phyloP scores from a whole-genome alignment of 2,888 invertebrate species.

The Uropetala carovei region DNA sequence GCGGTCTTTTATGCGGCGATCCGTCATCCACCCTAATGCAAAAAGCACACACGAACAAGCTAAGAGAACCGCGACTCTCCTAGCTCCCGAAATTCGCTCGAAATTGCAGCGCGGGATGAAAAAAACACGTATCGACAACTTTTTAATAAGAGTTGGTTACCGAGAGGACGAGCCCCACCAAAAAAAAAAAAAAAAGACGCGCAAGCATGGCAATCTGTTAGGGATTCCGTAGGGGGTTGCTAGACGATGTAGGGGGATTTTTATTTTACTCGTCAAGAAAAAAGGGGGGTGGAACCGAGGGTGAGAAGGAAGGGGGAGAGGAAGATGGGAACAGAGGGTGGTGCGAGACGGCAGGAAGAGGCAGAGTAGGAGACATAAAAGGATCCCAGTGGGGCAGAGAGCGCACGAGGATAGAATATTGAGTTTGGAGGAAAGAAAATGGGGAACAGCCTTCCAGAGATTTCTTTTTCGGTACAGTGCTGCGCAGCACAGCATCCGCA shows the following conservation, averaged over 20 bases:
- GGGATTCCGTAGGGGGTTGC: background rate
- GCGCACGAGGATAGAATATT: conserved; percentile 3
- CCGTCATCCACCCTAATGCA: too few species aligned
- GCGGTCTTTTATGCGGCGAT: too few species aligned
- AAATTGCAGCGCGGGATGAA: background rate
- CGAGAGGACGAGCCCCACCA: background rate
- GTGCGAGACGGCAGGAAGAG: too few species aligned
- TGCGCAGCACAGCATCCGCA: background rate
- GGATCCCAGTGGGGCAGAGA: conserved; percentile 1
- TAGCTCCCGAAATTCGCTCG: background rate
- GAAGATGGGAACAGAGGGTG: too few species aligned
- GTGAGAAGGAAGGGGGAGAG: background rate
- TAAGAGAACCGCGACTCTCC: background rate
- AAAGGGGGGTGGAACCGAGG: background rate
- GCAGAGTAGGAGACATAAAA: background rate
- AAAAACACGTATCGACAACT: background rate
- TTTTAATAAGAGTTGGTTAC: conserved; percentile 16
- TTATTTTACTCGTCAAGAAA: background rate
- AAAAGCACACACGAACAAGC: background rate
- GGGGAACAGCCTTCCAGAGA: background rate
- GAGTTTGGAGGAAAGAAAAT: conserved; percentile 17
- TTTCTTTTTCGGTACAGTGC: background rate
- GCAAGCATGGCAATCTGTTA: background rate
- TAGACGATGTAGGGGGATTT: background rate
- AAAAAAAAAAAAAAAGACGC: background rate